Evolutionary conservation across 2,888 invertebrate genomes (phyloP).

Genomic region (Meiosimyza platycephala): DNA sequence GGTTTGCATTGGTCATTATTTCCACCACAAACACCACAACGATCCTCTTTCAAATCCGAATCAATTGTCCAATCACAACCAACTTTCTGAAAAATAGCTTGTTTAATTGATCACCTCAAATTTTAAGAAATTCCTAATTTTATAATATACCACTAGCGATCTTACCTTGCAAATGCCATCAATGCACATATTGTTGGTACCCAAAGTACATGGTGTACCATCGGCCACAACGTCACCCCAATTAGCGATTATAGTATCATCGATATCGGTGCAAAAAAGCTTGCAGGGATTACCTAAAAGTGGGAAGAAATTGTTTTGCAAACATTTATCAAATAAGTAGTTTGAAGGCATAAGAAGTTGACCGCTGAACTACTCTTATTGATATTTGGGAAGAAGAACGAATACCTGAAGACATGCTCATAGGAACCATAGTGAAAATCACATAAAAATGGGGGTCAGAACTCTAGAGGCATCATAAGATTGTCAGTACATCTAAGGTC

Average conservation of each 20-base stretch:
- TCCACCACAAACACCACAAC: constrained; percentile 88
- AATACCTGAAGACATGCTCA: too few species aligned
- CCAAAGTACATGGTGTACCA: constrained; percentile 86
- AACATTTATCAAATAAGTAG: too few species aligned
- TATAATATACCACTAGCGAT: constrained; percentile 8
- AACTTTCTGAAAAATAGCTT: constrained; percentile 78
- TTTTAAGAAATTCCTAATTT: neutral
- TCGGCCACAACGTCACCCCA: constrained; percentile 81
- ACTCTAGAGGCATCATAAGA: too few species aligned
- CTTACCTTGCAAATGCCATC: constrained; percentile 78
- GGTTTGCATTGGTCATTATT: constrained; percentile 84
- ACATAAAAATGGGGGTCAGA: too few species aligned
- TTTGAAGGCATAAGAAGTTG: too few species aligned
- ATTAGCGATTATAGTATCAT: constrained; percentile 79
- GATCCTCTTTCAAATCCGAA: constrained; percentile 82
- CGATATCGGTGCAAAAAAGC: constrained; percentile 82
- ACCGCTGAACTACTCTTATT: too few species aligned
- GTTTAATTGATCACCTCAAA: constrained; percentile 48
- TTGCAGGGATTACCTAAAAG: constrained; percentile 80
- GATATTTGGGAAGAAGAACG: too few species aligned
- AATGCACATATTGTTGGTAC: constrained; percentile 87
- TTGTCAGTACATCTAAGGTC: too few species aligned
- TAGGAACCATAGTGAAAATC: too few species aligned
- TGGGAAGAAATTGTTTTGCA: constrained; percentile 8
- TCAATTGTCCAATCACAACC: constrained; percentile 93